Percentiles rank a stretch among this genome's conserved stretches.
Evolutionary conservation across 2,888 invertebrate genomes (phyloP).

Genomic region (Beris chalybata): DNA sequence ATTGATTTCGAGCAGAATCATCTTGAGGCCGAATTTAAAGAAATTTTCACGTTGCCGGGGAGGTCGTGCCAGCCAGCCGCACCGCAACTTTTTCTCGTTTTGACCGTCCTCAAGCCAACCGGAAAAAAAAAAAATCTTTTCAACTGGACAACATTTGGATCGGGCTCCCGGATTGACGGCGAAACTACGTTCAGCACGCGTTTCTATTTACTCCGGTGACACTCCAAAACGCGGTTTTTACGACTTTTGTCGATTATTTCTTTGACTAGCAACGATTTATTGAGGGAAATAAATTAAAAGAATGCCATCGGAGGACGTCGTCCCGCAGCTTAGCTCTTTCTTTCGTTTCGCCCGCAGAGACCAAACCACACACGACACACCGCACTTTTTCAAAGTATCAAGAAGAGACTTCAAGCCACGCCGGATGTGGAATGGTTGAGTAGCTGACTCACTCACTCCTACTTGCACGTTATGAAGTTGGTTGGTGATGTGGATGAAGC

Average conservation of each 20-base stretch:
- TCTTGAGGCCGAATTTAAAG: conserved; percentile 50
- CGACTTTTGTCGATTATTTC: too few species aligned
- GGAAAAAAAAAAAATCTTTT: background rate
- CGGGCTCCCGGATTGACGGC: background rate
- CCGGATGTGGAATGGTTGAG: conserved; percentile 14
- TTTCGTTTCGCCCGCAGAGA: too few species aligned
- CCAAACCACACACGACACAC: too few species aligned
- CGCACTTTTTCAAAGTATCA: background rate
- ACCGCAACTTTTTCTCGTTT: background rate
- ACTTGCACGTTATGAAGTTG: conserved; percentile 22
- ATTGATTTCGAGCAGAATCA: conserved; percentile 98
- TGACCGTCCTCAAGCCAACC: background rate
- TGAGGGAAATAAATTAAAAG: too few species aligned
- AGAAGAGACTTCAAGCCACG: conserved; percentile 14
- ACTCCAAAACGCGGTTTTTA: background rate
- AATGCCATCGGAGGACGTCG: too few species aligned
- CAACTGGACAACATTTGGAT: conserved; percentile 4
- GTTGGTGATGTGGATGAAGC: conserved; percentile 7
- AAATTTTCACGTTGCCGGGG: background rate
- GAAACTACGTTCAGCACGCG: background rate
- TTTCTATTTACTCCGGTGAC: background rate
- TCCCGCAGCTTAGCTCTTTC: too few species aligned
- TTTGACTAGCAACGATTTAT: too few species aligned
- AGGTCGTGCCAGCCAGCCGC: background rate
- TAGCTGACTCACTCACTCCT: conserved; percentile 28